Evolutionary conservation across 2,113 vertebrate genomes (phyloP), one percentile per base, ranked within the genome.

Genomic region (Trachemys scripta): DNA sequence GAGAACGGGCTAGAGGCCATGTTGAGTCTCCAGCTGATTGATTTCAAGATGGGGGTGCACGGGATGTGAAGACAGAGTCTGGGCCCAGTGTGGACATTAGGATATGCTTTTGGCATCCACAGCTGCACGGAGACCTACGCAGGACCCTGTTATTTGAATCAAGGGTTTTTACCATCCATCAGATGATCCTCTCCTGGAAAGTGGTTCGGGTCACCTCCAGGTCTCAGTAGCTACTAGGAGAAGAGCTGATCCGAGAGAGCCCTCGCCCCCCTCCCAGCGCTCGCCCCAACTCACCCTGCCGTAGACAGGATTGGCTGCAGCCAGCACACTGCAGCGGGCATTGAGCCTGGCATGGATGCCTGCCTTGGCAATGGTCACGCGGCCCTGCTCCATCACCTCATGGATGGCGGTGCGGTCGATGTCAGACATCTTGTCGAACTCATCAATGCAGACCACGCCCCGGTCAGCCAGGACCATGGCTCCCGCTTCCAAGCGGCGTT

Each of bases 371-470:
- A 99, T 99, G 91, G 99, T 99, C 97, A 99, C 99, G 0, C 99
- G 98, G 1, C 99, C 99, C 98, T 99, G 99, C 97, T 99, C 99
- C 99, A 99, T 99, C 97, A 99, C 99, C 96, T 99, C 99, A 0
- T 99, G 99, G 98, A 99, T 99, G 93, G 99, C 99, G 0, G 99
- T 99, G 84, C 99, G 99, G 96, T 99, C 99, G 79, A 99, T 99
- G 96, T 99, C 99, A 0, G 99, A 99, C 99, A 99, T 99, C 97
- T 99, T 99, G 97, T 99, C 99, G 0, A 99, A 99, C 95, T 99
- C 99, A 3, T 99, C 99, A 0, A 99, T 99, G 97, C 99, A 99
- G 12, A 99, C 99, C 57, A 99, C 99, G 0, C 99, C 99, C 5
- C 99, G 97, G 98, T 99, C 99, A 0, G 98, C 99, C 98, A 99